Evolutionary conservation across 2,888 invertebrate genomes (phyloP), one percentile per base, ranked within the genome.

Genomic region (Pogonocherus hispidulus): DNA sequence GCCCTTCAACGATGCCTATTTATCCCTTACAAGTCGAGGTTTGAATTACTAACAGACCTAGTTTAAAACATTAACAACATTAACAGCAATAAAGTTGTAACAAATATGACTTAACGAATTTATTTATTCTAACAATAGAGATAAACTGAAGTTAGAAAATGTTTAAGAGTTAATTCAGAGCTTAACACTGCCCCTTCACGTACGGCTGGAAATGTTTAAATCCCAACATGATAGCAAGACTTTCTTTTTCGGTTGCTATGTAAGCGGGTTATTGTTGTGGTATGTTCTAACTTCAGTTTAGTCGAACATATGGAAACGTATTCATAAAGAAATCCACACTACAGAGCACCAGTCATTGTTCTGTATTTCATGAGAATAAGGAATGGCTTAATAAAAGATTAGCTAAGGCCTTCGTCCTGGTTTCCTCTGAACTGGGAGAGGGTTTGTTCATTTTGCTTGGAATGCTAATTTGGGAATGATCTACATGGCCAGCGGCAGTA

Each of bases 11-110:
- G n/a, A 14, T 37, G 14, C 32, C 27, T 5, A 9, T 9, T 55
- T 16, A 9, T 5, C 32, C 44, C n/a, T n/a, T 56, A 67, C 69
- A 74, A 79, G 79, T 78, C 80, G 76, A 77, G 79, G 75, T 63
- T 55, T 56, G 64, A 62, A 57, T 49, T 67, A 75, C 74, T 73
- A 78, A 77, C 72, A 77, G 70, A 73, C 73, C 66, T 76, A 76
- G 69, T 78, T 78, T 76, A 81, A 80, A 80, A 80, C 80, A 80
- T 80, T 77, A 83, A 82, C 80, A 81, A 81, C 80, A 79, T 79
- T 80, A 84, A 84, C 84, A 84, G 80, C 80, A 80, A 84, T 84
- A 84, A 83, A 84, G 75, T 81, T 83, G 78, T 84, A 84, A 83
- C 83, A 84, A 81, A 84, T 81, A 82, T 81, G 81, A 82, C 79